Evolutionary conservation across 53 echinoderm and acorn worm species (phyloP).

Genomic region (Apostichopus leukothele): DNA sequence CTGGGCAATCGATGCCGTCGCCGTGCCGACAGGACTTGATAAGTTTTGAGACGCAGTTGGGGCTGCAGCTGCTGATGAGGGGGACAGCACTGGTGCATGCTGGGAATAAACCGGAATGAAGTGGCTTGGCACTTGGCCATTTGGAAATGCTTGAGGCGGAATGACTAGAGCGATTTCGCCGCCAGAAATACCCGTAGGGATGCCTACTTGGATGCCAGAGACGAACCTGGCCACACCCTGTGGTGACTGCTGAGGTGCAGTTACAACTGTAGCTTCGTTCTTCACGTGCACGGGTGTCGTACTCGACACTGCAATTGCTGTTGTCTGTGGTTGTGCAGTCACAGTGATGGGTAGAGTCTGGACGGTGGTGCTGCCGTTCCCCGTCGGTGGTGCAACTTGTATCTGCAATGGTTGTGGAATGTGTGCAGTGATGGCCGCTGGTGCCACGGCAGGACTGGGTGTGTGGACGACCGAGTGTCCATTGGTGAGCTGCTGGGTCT

Average conservation of each 20-base stretch:
- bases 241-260: slow-evolving; percentile 31
- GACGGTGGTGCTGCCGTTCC: slow-evolving; percentile 39
- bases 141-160: slow-evolving; percentile 87
- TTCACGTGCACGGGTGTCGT: slow-evolving; percentile 18
- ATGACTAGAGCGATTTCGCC: slow-evolving; percentile 93
- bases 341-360: slow-evolving; percentile 40
- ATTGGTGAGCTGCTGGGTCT: slow-evolving; percentile 32
- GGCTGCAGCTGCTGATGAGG: slow-evolving; percentile 56
- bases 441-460: slow-evolving; percentile 52
- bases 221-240: slow-evolving; percentile 63
- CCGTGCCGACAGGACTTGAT: slow-evolving; percentile 37
- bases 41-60: slow-evolving; percentile 53
- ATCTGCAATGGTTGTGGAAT: slow-evolving; percentile 61
- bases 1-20: slow-evolving; percentile 38
- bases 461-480: slow-evolving; percentile 47
- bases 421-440: slow-evolving; percentile 52
- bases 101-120: slow-evolving; percentile 99
- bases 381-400: slow-evolving; percentile 48
- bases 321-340: slow-evolving; percentile 30
- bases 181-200: slow-evolving; percentile 67
- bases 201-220: slow-evolving; percentile 81
- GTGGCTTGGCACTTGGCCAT: slow-evolving; percentile 93
- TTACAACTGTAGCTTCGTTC: not conserved
- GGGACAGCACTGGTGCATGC: slow-evolving; percentile 74
- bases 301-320: slow-evolving; percentile 20